Conservation (phyloP, 2,888 invertebrate species). For the Eueremaeus valkanovi region DNA sequence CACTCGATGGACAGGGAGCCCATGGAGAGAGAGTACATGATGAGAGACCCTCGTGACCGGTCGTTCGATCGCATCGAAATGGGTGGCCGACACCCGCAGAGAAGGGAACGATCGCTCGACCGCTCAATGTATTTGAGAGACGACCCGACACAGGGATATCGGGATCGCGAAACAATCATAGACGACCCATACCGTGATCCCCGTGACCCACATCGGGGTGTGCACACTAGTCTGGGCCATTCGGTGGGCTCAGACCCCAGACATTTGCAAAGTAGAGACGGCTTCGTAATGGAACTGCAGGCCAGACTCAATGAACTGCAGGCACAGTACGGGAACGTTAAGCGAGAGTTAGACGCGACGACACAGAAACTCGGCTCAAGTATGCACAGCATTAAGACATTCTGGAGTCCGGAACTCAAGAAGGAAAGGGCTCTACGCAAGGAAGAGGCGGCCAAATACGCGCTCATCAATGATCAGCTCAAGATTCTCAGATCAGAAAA, state of each 20-base stretch:
- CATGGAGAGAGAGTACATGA: conserved; percentile 71
- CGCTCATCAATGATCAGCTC: conserved; percentile 91
- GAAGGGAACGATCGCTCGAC: conserved; percentile 63
- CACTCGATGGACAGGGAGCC: conserved; percentile 63
- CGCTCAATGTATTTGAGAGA: conserved; percentile 52
- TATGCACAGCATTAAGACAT: conserved; percentile 99
- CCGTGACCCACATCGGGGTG: conserved; percentile 11
- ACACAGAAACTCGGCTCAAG: conserved; percentile 96
- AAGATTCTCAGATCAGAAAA: conserved; percentile 93
- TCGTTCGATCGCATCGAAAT: conserved; percentile 59
- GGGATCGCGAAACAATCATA: conserved; percentile 44
- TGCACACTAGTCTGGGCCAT: conserved; percentile 29
- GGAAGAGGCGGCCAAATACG: conserved; percentile 95
- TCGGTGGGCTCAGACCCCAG: conserved; percentile 42
- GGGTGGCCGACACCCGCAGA: conserved; percentile 45
- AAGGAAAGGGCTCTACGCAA: conserved; percentile 93
- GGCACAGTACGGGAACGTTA: conserved; percentile 81
- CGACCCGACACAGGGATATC: conserved; percentile 34
- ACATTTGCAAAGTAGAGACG: conserved; percentile 55
- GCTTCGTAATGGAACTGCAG: conserved; percentile 79
- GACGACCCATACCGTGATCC: conserved; percentile 45
- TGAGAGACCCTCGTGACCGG: conserved; percentile 60
- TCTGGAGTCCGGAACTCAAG: conserved; percentile 99
- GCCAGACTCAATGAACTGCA: conserved; percentile 92
- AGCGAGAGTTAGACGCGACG: conserved; percentile 89